Evolutionary conservation across 1,140 invertebrate genomes (phyloP).

Genomic region (Neotoxoptera formosana): DNA sequence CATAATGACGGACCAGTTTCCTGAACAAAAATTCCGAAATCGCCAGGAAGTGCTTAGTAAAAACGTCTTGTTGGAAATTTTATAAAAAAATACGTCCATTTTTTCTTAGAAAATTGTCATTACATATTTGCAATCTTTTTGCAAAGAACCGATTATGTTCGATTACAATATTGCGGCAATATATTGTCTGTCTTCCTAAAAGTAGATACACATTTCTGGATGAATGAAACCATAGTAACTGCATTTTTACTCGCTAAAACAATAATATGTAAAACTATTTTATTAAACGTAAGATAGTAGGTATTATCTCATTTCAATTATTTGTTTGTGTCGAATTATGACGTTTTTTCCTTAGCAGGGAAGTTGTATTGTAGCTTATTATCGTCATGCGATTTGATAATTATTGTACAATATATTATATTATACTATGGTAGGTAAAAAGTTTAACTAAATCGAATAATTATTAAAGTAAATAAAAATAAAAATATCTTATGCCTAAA

Average conservation of each 20-base stretch:
- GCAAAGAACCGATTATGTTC: background rate
- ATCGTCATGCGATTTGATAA: background rate
- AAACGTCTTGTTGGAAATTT: background rate
- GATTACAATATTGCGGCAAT: background rate
- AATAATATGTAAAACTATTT: background rate
- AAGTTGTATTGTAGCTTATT: background rate
- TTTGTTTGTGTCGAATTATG: too few species aligned
- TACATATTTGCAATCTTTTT: background rate
- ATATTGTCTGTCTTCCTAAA: background rate
- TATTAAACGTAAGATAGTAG: background rate
- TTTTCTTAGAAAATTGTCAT: background rate
- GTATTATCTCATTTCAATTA: too few species aligned
- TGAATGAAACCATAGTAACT: background rate
- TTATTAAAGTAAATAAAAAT: background rate
- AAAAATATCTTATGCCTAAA: background rate
- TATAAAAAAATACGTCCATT: background rate
- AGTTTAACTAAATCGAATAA: background rate
- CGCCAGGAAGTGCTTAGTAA: background rate
- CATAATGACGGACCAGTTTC: background rate
- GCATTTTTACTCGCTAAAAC: background rate
- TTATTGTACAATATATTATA: background rate
- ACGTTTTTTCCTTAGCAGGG: too few species aligned
- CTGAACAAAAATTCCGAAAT: background rate
- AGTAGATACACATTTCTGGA: background rate
- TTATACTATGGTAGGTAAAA: background rate